Percentiles rank a stretch among this genome's conserved stretches.
Conservation (phyloP, 2,113 vertebrate species). For the Aspidoscelis tigris region DNA sequence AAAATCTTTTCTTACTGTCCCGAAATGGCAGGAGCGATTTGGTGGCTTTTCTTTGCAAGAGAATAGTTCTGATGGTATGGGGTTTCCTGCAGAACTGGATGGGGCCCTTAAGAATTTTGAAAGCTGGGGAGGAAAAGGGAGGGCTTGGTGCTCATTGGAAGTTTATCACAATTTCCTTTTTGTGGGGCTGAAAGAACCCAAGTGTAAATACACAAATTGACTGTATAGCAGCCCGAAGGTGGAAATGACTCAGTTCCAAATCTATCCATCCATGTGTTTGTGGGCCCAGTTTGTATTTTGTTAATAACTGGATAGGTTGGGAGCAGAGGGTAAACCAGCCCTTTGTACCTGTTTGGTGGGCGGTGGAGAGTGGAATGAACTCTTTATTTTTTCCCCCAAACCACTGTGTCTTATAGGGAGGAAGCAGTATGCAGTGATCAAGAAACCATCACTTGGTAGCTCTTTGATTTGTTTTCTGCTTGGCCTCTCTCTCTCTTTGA, state of each 20-base stretch:
- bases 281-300: slow-evolving; percentile 13
- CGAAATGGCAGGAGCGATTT: not conserved
- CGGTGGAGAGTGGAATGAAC: not conserved
- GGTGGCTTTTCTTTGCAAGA: slow-evolving; percentile 16
- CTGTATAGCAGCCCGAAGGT: slow-evolving; percentile 1
- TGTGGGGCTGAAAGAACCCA: not conserved
- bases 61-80: slow-evolving; percentile 21
- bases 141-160: not conserved
- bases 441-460: not conserved
- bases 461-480: not conserved
- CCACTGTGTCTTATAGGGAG: slow-evolving; percentile 29
- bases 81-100: not conserved
- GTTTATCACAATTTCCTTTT: not conserved
- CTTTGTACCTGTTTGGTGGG: not conserved
- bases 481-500: not conserved
- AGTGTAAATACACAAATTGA: slow-evolving; percentile 15
- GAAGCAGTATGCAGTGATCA: not conserved
- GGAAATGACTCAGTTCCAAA: not conserved
- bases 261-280: not conserved
- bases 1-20: not conserved
- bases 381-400: not conserved
- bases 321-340: not conserved
- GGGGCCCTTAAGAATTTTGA: not conserved
- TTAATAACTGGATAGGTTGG: not conserved
- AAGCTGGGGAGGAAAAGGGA: not conserved